Evolutionary conservation across 2,113 vertebrate genomes (phyloP).

Genomic region (Crotalus horridus): DNA sequence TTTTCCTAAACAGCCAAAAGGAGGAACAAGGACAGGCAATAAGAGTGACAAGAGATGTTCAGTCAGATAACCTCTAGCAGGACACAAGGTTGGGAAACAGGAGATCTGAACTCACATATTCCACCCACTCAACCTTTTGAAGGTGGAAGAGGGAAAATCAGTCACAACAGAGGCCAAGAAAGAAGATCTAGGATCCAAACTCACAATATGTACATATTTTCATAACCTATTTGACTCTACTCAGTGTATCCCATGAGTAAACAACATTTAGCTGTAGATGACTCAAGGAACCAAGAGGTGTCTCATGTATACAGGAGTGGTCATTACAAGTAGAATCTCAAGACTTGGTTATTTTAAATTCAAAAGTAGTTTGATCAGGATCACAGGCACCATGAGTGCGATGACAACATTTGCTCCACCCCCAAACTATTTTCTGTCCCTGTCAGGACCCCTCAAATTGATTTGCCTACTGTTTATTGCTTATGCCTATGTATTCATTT

Average conservation of each 20-base stretch:
- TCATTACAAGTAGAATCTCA: background rate
- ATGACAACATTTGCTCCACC: background rate
- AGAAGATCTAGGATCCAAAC: background rate
- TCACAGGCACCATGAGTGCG: background rate
- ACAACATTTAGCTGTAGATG: background rate
- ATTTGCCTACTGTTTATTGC: too few species aligned
- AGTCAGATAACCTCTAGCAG: background rate
- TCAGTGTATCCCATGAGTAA: background rate
- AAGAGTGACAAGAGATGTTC: background rate
- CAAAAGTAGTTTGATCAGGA: background rate
- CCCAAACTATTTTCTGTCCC: background rate
- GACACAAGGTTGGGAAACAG: background rate
- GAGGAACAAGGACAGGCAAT: background rate
- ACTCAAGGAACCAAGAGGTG: background rate
- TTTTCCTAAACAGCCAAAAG: background rate
- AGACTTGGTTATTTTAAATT: background rate
- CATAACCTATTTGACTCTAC: background rate
- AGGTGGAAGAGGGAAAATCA: background rate
- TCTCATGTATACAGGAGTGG: background rate
- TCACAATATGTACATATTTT: background rate
- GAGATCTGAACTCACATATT: background rate
- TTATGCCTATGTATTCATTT: too few species aligned
- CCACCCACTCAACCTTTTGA: background rate
- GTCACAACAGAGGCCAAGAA: background rate
- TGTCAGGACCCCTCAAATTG: too few species aligned